Evolutionary conservation across 2,113 vertebrate genomes (phyloP).

Genomic region (Empidonax traillii): DNA sequence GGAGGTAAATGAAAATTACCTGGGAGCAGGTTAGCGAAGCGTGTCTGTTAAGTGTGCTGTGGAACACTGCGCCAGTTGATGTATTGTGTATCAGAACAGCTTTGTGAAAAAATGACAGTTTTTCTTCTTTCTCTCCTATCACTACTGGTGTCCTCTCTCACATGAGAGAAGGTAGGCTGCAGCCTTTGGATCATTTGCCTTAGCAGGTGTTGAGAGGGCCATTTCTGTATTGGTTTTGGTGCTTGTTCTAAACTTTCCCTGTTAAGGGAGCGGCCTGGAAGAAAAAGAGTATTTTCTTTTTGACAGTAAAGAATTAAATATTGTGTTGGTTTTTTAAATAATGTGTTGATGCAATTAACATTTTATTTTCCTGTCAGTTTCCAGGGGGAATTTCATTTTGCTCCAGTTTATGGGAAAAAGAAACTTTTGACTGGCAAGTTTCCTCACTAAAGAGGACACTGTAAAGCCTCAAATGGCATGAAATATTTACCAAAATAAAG

Average conservation of each 20-base stretch:
- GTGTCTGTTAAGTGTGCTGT: not conserved
- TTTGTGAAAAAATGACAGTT: not conserved
- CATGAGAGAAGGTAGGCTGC: not conserved
- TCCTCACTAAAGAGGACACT: not conserved
- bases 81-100: not conserved
- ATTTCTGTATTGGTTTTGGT: not conserved
- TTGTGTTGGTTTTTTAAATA: not conserved
- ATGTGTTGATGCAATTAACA: not conserved
- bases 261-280: not conserved
- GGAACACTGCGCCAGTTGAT: not conserved
- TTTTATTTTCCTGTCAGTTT: not conserved
- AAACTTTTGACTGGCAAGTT: not conserved
- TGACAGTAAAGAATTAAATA: not conserved
- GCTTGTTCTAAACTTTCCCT: not conserved
- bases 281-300: not conserved
- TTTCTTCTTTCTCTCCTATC: not conserved
- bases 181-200: not conserved
- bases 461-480: not conserved
- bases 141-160: not conserved
- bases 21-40: not conserved
- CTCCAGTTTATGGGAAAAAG: not conserved
- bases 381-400: not conserved
- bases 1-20: not conserved
- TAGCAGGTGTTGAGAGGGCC: not conserved
- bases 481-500: slow-evolving; percentile 22